Evolutionary conservation across 2,113 vertebrate genomes (phyloP), one percentile per base, ranked within the genome.

Genomic region (Gopherus flavomarginatus): DNA sequence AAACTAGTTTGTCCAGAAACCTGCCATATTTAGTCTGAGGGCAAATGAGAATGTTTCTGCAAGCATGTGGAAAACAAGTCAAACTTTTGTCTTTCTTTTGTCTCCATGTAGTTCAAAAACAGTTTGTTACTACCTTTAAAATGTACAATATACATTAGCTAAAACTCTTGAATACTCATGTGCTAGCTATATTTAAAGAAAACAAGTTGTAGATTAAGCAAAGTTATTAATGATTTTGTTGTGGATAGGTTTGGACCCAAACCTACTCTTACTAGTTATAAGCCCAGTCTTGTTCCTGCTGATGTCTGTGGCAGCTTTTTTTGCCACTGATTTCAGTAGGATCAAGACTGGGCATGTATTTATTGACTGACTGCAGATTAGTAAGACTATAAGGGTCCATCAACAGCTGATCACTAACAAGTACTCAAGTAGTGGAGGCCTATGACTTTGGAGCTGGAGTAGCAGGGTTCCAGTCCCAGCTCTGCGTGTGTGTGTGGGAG

Each of bases 151-250:
- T 62, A 35, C 59, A 62, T 4, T 89, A 53, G 56, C 81, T 86
- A 65, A 89, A 95, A 89, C 44, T 84, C 16, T 21, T 93, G 49
- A 92, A 93, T 90, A 90, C 89, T 89, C 16, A 49, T 84, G 4
- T 80, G 8, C 13, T 52, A 90, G 81, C 77, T 3, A 6, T 83
- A 83, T 94, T 95, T 59, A 83, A 83, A 84, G 90, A 53, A 90
- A 50, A 92, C 1, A 1, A n/a, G 12, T 62, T 52, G 75, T 87
- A 59, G 42, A n/a, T 38, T 7, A 84, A 90, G 17, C 56, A 14
- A 26, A 85, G 16, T 78, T 96, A 12, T 52, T 93, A 85, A 69
- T 82, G 0, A n/a, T 83, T 89, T 89, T 85, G 4, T 52, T 90
- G 10, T 50, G 62, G 56, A 35, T 42, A 89, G 12, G 2, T 38